phyloP scores from a whole-genome alignment of 1,140 invertebrate genomes.

The Musca domestica region DNA sequence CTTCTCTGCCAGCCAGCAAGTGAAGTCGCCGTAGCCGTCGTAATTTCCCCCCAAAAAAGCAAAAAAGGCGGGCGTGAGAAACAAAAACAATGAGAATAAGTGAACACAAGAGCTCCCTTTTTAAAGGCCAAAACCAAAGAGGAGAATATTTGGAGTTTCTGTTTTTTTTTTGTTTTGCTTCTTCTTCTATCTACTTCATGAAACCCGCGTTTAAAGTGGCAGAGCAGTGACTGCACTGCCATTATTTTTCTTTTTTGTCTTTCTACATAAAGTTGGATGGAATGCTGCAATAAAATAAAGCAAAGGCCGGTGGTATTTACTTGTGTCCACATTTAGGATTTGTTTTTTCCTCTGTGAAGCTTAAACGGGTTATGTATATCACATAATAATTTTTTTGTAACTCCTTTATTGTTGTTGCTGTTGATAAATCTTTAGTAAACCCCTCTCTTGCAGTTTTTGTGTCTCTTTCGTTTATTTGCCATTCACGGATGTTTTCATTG shows the following conservation, averaged over 20 bases:
- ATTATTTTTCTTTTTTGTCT: background rate
- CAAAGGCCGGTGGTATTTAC: too few species aligned
- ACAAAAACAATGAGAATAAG: background rate
- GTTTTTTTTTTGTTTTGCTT: background rate
- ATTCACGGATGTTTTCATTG: background rate
- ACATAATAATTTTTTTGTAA: too few species aligned
- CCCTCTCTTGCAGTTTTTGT: too few species aligned
- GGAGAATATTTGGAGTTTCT: background rate
- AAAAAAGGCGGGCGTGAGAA: background rate
- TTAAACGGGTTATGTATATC: too few species aligned
- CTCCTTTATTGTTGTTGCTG: too few species aligned
- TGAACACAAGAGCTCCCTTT: background rate
- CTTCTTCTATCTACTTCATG: background rate
- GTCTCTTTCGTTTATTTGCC: too few species aligned
- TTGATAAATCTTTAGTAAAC: too few species aligned
- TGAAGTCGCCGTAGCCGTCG: background rate
- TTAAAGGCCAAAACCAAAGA: background rate
- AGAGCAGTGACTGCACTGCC: background rate
- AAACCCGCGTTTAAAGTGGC: conserved; percentile 1
- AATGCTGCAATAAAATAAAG: too few species aligned
- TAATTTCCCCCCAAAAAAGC: conserved; percentile 19
- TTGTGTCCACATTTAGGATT: too few species aligned
- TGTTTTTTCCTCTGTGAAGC: too few species aligned
- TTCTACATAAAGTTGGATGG: conserved; percentile 6
- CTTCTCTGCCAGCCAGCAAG: background rate